A percentile compares a stretch with the other conserved stretches of the same genome.
Conservation (phyloP, 1,140 invertebrate species). For the Alviniconcha marisindica region DNA sequence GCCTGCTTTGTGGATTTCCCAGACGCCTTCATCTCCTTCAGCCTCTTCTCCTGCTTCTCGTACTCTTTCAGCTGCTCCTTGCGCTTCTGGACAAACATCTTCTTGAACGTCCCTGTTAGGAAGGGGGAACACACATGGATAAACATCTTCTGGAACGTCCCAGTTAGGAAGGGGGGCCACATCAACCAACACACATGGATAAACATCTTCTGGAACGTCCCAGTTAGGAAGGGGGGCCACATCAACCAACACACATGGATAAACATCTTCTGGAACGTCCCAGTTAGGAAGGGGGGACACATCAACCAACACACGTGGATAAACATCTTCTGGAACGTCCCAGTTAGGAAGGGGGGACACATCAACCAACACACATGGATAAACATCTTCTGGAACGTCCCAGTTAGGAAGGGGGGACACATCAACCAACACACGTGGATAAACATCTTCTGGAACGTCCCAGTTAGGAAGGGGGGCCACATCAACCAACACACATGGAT, state of each 20-base stretch:
- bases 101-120: slow-evolving; percentile 89
- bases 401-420: no score
- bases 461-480: no score
- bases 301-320: neutral
- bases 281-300: no score
- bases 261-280: neutral
- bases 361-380: slow-evolving; percentile 22
- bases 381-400: neutral
- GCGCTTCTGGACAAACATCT: slow-evolving; percentile 97
- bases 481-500: no score
- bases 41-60: slow-evolving; percentile 97
- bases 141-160: neutral
- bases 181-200: no score
- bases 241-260: neutral
- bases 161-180: no score
- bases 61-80: slow-evolving; percentile 98
- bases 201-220: neutral
- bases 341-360: no score
- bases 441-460: neutral
- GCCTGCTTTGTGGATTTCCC: slow-evolving; percentile 97
- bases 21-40: slow-evolving; percentile 95
- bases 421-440: neutral
- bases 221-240: no score
- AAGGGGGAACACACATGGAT: slow-evolving; percentile 32
- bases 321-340: no score